Conservation (phyloP, 2,888 invertebrate genomes). For the Trachelus troglodyta region DNA sequence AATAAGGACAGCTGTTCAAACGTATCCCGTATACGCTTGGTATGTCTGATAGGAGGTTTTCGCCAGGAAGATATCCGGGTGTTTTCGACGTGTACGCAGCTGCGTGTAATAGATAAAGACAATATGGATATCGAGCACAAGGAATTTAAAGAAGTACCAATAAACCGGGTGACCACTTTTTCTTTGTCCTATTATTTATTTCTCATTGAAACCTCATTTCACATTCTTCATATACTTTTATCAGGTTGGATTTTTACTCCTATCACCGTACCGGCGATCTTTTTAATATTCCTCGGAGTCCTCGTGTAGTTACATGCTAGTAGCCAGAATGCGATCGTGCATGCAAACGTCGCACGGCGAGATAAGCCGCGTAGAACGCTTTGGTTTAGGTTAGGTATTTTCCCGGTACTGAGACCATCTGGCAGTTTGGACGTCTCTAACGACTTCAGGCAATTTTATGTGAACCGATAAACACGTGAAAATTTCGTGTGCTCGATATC, state of each 20-base stretch:
- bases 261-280: background rate
- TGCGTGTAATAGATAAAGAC: background rate
- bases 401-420: conserved; percentile 11
- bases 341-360: conserved; percentile 14
- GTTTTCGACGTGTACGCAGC: background rate
- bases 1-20: background rate
- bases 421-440: background rate
- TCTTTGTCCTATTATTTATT: background rate
- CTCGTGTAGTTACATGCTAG: conserved; percentile 18
- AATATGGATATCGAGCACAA: background rate
- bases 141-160: background rate
- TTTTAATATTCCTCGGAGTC: conserved; percentile 27
- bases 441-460: background rate
- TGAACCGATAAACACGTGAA: background rate
- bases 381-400: conserved; percentile 20
- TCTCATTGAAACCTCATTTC: background rate
- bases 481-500: background rate
- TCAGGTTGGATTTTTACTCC: background rate
- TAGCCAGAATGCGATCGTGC: conserved; percentile 26
- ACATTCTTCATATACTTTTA: background rate
- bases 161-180: background rate
- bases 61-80: background rate
- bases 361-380: background rate
- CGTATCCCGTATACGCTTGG: background rate
- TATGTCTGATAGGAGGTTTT: background rate